Evolutionary conservation across 2,888 invertebrate species (phyloP), one percentile per base, ranked within the genome.

Genomic region (Polia nebulosa): DNA sequence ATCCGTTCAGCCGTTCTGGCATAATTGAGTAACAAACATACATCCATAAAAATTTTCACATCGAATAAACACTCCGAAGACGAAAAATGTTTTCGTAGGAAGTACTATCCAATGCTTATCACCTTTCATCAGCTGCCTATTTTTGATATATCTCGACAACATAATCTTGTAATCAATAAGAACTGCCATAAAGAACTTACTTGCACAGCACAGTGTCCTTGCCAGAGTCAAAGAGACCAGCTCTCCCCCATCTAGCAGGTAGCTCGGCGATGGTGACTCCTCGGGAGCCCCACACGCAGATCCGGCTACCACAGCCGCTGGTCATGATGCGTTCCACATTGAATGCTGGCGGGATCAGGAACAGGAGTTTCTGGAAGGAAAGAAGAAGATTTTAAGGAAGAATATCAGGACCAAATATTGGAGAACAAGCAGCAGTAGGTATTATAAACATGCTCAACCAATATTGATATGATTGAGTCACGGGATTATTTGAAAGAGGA

Each of bases 241-340:
- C 96, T 25, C 97, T 96, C 17, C 98, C 97, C 96, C 97, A 97
- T 73, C 97, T 94, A 53, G 96, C 94, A 0, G 98, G 98, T 69
- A 98, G 93, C 85, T 97, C 97, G 27, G 97, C 94, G 17, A 98
- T 95, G 60, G 96, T 96, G 65, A 97, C 96, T 0, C 98, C 98
- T 58, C 96, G 93, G 8, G 96, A 94, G 1, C 98, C 98, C 95
- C 97, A 97, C 17, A 98, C 94, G 62, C 97, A 97, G 57, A 98
- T 88, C 57, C 97, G 96, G 61, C 97, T 97, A 36, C 97, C 97
- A 47, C 96, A 96, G 22, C 96, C 94, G 88, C 97, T 98, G 87
- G 96, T 96, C 78, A 96, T 87, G 76, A 98, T 86, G 22, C 96
- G 95, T 81, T 97, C 97, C 74, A 98, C 97, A 1, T 96, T 94